Evolutionary conservation across 2,797 vertebrate genomes (phyloP).

Genomic region (Myotis daubentonii): DNA sequence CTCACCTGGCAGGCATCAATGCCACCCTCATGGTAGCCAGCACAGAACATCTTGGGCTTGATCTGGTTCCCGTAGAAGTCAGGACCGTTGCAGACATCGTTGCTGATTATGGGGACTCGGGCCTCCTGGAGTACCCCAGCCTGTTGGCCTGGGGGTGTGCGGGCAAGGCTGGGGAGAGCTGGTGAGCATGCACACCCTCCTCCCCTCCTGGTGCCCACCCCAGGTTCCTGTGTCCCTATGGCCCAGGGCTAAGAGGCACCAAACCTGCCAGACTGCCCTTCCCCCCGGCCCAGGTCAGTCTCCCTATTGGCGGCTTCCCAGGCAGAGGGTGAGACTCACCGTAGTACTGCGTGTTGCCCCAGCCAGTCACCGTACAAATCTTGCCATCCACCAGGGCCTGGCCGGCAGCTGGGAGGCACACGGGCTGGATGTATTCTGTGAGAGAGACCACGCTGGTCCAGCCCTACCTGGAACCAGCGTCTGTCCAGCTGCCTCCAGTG

Average conservation of each 20-base stretch:
- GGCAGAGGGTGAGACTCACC: constrained; percentile 83
- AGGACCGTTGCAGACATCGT: constrained; percentile 89
- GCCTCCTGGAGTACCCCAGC: constrained; percentile 93
- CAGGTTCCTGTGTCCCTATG: neutral
- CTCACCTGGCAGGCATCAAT: constrained; percentile 94
- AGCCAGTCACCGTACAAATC: constrained; percentile 93
- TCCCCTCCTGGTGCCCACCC: neutral
- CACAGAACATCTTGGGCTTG: constrained; percentile 95
- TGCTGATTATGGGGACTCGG: constrained; percentile 92
- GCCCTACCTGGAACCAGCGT: neutral
- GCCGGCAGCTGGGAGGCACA: constrained; percentile 92
- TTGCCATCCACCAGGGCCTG: constrained; percentile 91
- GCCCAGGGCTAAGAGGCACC: neutral
- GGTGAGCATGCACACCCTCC: neutral
- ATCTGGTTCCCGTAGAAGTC: constrained; percentile 95
- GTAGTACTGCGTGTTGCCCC: constrained; percentile 93
- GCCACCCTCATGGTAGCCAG: constrained; percentile 93
- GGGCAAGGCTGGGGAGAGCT: neutral
- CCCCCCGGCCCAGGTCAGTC: neutral
- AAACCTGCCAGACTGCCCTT: neutral
- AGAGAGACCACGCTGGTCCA: neutral
- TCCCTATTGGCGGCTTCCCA: neutral
- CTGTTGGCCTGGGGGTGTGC: constrained; percentile 86
- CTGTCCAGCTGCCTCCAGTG: neutral
- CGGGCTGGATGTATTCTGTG: constrained; percentile 92